Conservation (phyloP, 1,140 invertebrate species). For the Samia ricini region DNA sequence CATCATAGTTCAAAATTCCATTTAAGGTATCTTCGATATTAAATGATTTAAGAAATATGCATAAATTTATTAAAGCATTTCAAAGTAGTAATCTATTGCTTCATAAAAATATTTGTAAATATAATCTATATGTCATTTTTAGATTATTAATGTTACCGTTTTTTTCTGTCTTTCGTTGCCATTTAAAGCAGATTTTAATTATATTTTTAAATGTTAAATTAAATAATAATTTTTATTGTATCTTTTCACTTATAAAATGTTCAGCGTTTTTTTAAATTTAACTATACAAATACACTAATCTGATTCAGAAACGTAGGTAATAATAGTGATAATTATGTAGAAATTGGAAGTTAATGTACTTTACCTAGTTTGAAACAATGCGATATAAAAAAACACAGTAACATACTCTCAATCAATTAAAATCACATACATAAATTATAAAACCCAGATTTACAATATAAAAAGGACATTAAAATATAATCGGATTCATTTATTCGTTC, state of each 20-base stretch:
- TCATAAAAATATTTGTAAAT: background rate
- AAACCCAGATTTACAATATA: background rate
- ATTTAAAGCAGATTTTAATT: no score
- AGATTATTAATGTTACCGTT: background rate
- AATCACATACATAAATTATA: no score
- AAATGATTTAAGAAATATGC: constrained; percentile 3
- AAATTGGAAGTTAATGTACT: no score
- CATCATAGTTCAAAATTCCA: background rate
- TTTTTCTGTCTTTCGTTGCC: background rate
- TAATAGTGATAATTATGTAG: no score
- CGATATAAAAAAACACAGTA: background rate
- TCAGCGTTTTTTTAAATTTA: no score
- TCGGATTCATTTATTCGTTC: background rate
- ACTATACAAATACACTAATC: no score
- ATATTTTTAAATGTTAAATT: no score
- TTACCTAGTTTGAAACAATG: no score
- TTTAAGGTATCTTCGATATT: background rate
- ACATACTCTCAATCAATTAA: background rate
- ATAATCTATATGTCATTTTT: background rate
- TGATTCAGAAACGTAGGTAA: no score
- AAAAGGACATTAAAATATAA: background rate
- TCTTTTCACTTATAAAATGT: no score
- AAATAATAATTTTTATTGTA: no score
- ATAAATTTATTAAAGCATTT: background rate
- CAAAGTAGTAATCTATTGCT: background rate